These are phyloP conservation scores for Episyrphus balteatus DNA, from an alignment of 1,140 invertebrate genomes.

Conservation along the genomic window DNA sequence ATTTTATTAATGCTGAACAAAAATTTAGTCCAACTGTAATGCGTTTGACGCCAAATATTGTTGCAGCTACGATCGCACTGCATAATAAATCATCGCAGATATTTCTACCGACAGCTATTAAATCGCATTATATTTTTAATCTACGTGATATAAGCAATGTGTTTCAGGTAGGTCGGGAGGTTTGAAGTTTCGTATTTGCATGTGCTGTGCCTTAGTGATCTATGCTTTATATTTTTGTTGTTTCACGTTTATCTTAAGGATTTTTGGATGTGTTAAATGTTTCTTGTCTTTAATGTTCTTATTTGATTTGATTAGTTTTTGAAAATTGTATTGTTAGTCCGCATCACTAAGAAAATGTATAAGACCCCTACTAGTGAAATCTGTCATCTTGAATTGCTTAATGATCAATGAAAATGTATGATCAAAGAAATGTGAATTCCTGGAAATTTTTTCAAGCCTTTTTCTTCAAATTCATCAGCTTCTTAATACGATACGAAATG, in stretches of 20 bases:
- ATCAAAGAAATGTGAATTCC: too few species aligned
- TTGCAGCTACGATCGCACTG: slow-evolving; percentile 67
- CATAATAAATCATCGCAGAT: slow-evolving; percentile 76
- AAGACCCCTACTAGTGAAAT: too few species aligned
- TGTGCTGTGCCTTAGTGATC: neutral
- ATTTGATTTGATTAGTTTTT: too few species aligned
- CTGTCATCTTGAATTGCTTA: too few species aligned
- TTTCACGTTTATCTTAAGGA: neutral
- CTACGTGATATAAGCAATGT: slow-evolving; percentile 87
- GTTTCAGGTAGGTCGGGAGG: slow-evolving; percentile 52
- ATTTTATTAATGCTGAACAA: slow-evolving; percentile 68
- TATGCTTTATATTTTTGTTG: neutral
- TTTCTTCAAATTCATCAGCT: too few species aligned
- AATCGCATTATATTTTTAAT: slow-evolving; percentile 97
- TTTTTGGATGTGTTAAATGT: too few species aligned
- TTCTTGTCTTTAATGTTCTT: too few species aligned
- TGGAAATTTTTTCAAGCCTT: too few species aligned
- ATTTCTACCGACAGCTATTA: slow-evolving; percentile 87
- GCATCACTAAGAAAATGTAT: too few species aligned
- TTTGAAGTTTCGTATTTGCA: neutral
- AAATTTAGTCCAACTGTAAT: slow-evolving; percentile 57
- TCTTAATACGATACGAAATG: too few species aligned
- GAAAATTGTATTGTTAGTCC: too few species aligned
- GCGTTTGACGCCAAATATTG: slow-evolving; percentile 54
- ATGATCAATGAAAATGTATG: too few species aligned